Evolutionary conservation across 2,888 invertebrate genomes (phyloP).

Genomic region (Fissipunctia ypsillon): DNA sequence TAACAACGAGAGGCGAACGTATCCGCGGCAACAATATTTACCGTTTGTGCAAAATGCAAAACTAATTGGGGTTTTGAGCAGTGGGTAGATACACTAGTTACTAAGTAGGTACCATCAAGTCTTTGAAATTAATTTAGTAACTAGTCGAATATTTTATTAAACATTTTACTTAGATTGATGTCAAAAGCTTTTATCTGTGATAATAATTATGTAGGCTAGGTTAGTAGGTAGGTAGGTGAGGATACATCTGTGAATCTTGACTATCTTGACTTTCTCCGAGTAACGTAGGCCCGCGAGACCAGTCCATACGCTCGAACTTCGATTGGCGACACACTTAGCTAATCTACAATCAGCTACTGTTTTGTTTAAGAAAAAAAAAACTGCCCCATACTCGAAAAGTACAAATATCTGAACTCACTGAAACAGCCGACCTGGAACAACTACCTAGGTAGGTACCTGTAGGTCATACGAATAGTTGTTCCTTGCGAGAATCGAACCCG

Average conservation of each 20-base stretch:
- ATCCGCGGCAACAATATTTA: slow-evolving; percentile 71
- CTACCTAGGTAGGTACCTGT: too few species aligned
- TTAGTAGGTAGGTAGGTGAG: slow-evolving; percentile 56
- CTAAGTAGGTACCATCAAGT: slow-evolving; percentile 24
- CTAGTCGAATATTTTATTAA: background rate
- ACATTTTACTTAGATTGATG: slow-evolving; percentile 20
- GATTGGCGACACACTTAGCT: slow-evolving; percentile 68
- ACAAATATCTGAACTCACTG: background rate
- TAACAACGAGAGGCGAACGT: slow-evolving; percentile 74
- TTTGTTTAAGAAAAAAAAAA: background rate
- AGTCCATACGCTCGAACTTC: slow-evolving; percentile 62
- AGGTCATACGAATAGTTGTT: background rate
- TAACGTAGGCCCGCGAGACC: slow-evolving; percentile 72
- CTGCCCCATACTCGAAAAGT: background rate
- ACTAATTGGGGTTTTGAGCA: slow-evolving; percentile 71
- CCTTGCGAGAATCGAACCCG: background rate
- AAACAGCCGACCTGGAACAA: background rate
- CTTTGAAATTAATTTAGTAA: slow-evolving; percentile 2
- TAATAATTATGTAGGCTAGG: slow-evolving; percentile 61
- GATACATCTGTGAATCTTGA: slow-evolving; percentile 46
- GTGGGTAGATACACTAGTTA: slow-evolving; percentile 17
- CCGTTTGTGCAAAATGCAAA: slow-evolving; percentile 75
- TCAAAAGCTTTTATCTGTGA: slow-evolving; percentile 13
- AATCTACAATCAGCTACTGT: slow-evolving; percentile 13
- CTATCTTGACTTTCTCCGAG: slow-evolving; percentile 77